Percentiles rank a stretch among this genome's conserved stretches.
Evolutionary conservation across 2,113 vertebrate genomes (phyloP).

Genomic region (Bubo bubo): DNA sequence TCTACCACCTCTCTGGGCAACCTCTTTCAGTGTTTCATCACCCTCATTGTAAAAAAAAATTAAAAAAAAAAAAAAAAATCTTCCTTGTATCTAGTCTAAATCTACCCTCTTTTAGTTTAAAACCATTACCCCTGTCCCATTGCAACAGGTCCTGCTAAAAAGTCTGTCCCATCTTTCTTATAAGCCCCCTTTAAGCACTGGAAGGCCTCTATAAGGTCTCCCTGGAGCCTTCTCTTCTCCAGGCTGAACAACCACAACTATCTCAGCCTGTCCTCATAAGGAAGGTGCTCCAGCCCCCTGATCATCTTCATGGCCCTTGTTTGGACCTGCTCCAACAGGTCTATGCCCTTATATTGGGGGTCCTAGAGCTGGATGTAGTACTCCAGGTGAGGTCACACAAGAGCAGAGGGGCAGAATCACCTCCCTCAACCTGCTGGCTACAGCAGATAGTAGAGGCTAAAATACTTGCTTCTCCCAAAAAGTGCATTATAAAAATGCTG

Average conservation of each 20-base stretch:
- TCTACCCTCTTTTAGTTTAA: not conserved
- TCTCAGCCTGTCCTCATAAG: too few species aligned
- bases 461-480: not conserved
- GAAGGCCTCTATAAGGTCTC: not conserved
- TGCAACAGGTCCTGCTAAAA: not conserved
- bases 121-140: not conserved
- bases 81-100: not conserved
- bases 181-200: not conserved
- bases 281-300: too few species aligned
- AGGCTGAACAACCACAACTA: not conserved
- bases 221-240: not conserved
- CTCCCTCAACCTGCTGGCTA: not conserved
- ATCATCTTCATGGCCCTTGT: not conserved
- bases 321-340: not conserved
- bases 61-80: not conserved
- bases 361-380: not conserved
- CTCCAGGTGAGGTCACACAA: not conserved
- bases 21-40: not conserved
- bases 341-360: not conserved
- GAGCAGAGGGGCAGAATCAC: not conserved
- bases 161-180: not conserved
- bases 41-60: not conserved
- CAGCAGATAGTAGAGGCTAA: not conserved
- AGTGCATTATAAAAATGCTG: not conserved
- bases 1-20: not conserved